These are phyloP conservation scores for Parnassius smintheus DNA, from an alignment of 2,888 invertebrate genomes.

Conservation along the genomic window DNA sequence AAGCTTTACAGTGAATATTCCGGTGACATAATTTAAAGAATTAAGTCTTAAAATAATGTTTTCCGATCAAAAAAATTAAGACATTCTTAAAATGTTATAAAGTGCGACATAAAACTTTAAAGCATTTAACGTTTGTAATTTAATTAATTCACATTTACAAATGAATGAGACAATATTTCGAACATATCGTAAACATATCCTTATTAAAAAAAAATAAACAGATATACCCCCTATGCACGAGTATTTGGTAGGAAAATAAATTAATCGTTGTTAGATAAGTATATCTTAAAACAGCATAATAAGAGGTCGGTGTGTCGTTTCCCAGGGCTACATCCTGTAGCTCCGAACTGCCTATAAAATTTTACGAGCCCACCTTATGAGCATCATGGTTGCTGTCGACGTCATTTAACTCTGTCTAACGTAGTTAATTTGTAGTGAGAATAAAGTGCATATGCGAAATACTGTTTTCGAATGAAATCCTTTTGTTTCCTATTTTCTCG, in stretches of 20 bases:
- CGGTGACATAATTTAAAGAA: too few species aligned
- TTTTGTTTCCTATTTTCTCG: too few species aligned
- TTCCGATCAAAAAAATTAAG: too few species aligned
- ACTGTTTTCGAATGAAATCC: constrained; percentile 28
- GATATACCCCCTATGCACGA: not conserved
- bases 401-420: constrained; percentile 58
- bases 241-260: constrained; percentile 62
- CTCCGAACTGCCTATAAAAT: constrained; percentile 66
- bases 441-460: constrained; percentile 46
- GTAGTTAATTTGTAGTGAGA: constrained; percentile 57
- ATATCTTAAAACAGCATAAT: constrained; percentile 58
- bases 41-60: too few species aligned
- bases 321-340: constrained; percentile 59
- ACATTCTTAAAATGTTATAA: too few species aligned
- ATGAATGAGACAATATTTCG: too few species aligned
- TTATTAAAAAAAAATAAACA: too few species aligned
- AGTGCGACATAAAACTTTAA: too few species aligned
- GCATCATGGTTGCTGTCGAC: constrained; percentile 67
- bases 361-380: constrained; percentile 72
- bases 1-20: constrained; percentile 1
- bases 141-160: too few species aligned
- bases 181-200: too few species aligned
- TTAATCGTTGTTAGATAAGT: constrained; percentile 74
- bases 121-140: too few species aligned
- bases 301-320: constrained; percentile 49